Percentiles rank a stretch among this genome's conserved stretches.
Conservation (phyloP, 2,888 invertebrate genomes). For the Trissonchulus sp. region DNA sequence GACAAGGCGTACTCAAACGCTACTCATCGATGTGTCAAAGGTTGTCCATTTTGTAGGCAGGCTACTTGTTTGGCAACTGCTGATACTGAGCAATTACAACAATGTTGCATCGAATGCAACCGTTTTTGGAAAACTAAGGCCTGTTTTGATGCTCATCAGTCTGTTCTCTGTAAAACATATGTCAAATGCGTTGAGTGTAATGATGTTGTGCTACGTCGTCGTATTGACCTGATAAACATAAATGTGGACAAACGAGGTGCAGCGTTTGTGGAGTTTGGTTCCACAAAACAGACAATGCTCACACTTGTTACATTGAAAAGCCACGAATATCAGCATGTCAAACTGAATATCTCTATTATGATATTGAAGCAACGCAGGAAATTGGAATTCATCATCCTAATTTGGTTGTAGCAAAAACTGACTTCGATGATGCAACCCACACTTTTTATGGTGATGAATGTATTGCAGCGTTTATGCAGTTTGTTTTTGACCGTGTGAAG, state of each 20-base stretch:
- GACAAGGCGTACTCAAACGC: too few relatives aligned
- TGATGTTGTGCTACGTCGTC: too few relatives aligned
- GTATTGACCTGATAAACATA: background rate
- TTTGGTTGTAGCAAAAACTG: background rate
- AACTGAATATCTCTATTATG: constrained; percentile 1
- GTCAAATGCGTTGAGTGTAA: background rate
- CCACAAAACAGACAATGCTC: background rate
- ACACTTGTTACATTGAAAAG: background rate
- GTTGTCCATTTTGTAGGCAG: too few relatives aligned
- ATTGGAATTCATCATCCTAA: background rate
- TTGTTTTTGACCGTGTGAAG: background rate
- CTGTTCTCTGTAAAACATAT: background rate
- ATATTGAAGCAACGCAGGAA: constrained; percentile 9
- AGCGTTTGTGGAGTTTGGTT: background rate
- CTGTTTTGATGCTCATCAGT: too few relatives aligned
- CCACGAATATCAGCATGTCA: too few relatives aligned
- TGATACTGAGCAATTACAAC: too few relatives aligned
- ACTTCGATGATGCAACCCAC: background rate
- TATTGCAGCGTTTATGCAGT: background rate
- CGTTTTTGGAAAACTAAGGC: too few relatives aligned
- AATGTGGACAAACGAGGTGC: background rate
- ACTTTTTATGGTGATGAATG: background rate
- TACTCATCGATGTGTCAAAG: too few relatives aligned
- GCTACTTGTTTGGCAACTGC: too few relatives aligned
- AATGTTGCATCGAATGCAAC: too few relatives aligned